Evolutionary conservation across 2,797 vertebrate species (phyloP).

Genomic region (Aphelocoma californica): DNA sequence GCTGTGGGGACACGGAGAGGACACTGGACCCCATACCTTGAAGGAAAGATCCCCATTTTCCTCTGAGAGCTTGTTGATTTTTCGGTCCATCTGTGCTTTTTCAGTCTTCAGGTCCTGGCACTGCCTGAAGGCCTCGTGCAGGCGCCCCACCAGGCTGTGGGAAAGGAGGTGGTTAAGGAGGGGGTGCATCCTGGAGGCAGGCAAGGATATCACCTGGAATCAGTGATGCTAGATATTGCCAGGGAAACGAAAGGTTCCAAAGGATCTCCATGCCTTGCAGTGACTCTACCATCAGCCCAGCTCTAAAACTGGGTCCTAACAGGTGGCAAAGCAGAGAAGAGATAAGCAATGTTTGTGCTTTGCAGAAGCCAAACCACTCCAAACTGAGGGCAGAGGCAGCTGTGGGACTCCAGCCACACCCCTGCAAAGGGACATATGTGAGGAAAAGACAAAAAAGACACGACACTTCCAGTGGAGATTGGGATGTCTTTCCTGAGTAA

Average conservation of each 20-base stretch:
- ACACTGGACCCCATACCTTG: constrained; percentile 71
- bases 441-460: not conserved
- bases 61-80: constrained; percentile 85
- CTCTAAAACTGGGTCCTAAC: not conserved
- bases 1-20: not conserved
- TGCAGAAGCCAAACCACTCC: accelerated
- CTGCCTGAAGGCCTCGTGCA: constrained; percentile 85
- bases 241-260: not conserved
- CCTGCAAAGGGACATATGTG: not conserved
- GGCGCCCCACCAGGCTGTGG: constrained; percentile 81
- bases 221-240: accelerated
- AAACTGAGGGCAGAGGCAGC: not conserved
- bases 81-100: constrained; percentile 86
- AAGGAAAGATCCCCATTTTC: constrained; percentile 90
- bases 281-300: not conserved
- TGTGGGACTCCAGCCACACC: not conserved
- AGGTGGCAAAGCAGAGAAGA: not conserved
- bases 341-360: not conserved
- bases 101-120: constrained; percentile 88
- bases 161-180: not conserved
- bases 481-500: not conserved
- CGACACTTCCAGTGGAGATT: accelerated
- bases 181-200: not conserved
- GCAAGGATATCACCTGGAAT: not conserved
- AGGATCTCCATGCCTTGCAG: not conserved